Percentiles rank a stretch among this genome's conserved stretches.
phyloP scores from a whole-genome alignment of 2,888 invertebrate genomes.

The Neocrepidodera transversa region DNA sequence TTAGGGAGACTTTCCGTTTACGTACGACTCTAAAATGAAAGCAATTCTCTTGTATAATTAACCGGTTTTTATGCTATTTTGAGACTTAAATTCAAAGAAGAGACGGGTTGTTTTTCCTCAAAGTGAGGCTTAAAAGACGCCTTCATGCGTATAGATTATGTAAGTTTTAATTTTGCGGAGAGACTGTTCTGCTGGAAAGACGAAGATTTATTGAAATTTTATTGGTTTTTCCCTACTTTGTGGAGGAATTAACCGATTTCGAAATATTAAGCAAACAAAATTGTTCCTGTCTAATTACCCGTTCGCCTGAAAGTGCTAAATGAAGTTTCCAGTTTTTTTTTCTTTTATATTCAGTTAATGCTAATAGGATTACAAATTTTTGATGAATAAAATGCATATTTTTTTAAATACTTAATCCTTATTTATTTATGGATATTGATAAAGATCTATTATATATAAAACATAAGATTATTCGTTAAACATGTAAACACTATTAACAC shows the following conservation, averaged over 20 bases:
- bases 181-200: conserved; percentile 41
- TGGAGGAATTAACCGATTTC: conserved; percentile 23
- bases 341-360: too few species aligned
- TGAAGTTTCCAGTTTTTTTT: too few species aligned
- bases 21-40: conserved; percentile 51
- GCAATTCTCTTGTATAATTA: conserved; percentile 60
- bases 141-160: conserved; percentile 54
- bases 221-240: conserved; percentile 44
- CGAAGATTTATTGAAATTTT: conserved; percentile 53
- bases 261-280: conserved; percentile 5
- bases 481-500: too few species aligned
- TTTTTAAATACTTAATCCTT: too few species aligned
- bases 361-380: too few species aligned
- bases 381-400: too few species aligned
- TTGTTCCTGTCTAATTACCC: not conserved
- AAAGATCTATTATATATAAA: too few species aligned
- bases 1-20: conserved; percentile 53
- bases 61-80: conserved; percentile 57
- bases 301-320: too few species aligned
- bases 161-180: conserved; percentile 49
- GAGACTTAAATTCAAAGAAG: conserved; percentile 54
- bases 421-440: too few species aligned
- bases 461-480: too few species aligned
- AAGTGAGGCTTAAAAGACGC: conserved; percentile 53
- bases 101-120: conserved; percentile 53